Evolutionary conservation across 1,140 invertebrate species (phyloP), one percentile per base, ranked within the genome.

Genomic region (Papilio glaucus): DNA sequence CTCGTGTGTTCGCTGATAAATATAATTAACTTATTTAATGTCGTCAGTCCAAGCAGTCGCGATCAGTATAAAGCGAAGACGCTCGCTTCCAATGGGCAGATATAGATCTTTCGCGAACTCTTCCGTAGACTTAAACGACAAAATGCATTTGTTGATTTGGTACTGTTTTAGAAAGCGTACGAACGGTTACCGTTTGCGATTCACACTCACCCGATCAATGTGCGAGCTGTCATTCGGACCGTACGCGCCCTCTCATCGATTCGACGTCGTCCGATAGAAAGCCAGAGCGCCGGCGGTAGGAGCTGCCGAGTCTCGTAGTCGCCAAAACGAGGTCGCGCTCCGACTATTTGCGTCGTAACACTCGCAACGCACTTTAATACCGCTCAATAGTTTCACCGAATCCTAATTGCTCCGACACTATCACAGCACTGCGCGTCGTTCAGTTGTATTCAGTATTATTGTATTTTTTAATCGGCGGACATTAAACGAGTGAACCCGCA

Each of bases 131-230:
- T 2, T 12, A 26, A 9, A 24, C 15, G 42, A 18, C 45, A 53
- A 53, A 53, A 10, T 57, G 10, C 18, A 24, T 57, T 24, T 13
- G 21, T 57, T 49, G 15, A 26, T 57, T 57, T 21, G 71, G 60
- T 72, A 77, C 70, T 71, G 45, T 77, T 79, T n/a, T 82, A 79
- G 77, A 82, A 82, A 85, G 79, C 74, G 73, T 41, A 74, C 77
- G 71, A 62, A 75, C 75, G 73, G 65, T 26, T 72, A 71, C 71
- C 71, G 65, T 63, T 38, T 49, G 21, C 15, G 69, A 62, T 77
- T 75, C 81, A 77, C 73, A 91, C 90, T 92, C 84, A 92, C 88
- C 87, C 88, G 88, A 90, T 92, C 89, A 88, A 91, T 90, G 87
- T 85, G 84, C 82, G 83, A 88, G 84, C 84, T 85, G 85, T 88